Conservation (phyloP, 1,140 invertebrate species). For the Cherax destructor region DNA sequence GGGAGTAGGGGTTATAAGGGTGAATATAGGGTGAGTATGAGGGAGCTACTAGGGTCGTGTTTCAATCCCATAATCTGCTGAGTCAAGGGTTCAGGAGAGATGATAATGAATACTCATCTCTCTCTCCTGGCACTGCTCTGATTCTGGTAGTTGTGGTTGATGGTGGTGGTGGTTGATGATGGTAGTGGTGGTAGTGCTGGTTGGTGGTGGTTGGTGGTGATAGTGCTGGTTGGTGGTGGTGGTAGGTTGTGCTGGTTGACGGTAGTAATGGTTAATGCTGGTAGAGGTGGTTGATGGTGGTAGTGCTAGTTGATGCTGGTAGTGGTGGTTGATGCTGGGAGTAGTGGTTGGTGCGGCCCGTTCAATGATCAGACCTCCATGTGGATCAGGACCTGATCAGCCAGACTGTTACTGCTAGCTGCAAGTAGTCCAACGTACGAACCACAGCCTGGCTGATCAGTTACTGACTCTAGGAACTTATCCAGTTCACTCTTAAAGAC, state of each 20-base stretch:
- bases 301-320: neutral
- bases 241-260: too few relatives aligned
- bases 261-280: neutral
- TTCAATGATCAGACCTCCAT: too few relatives aligned
- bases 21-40: too few relatives aligned
- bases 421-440: too few relatives aligned
- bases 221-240: neutral
- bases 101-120: neutral
- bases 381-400: too few relatives aligned
- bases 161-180: neutral
- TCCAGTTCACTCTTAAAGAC: too few relatives aligned
- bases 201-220: neutral
- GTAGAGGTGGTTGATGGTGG: neutral
- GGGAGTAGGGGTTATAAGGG: neutral
- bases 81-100: neutral
- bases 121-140: neutral
- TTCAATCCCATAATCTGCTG: constrained; percentile 10
- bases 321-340: neutral
- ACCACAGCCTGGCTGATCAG: too few relatives aligned
- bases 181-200: neutral
- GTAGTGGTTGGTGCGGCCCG: neutral
- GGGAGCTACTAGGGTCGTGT: neutral
- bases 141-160: neutral
- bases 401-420: too few relatives aligned
- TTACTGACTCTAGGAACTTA: too few relatives aligned